Evolutionary conservation across 2,113 vertebrate genomes (phyloP), one percentile per base, ranked within the genome.

Genomic region (Etia nguti): DNA sequence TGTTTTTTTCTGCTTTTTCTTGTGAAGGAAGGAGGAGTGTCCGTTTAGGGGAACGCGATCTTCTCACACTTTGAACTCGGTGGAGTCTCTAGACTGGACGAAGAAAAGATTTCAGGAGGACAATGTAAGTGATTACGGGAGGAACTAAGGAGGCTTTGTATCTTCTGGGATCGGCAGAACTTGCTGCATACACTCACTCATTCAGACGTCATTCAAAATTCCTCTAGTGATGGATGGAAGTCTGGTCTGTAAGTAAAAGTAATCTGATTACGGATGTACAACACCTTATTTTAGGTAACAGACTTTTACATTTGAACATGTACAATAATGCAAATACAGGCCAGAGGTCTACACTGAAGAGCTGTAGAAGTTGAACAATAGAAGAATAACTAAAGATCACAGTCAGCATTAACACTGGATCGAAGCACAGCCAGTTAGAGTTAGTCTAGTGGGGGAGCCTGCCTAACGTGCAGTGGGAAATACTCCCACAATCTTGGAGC

Each of bases 101-200:
- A 18, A 46, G 34, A 54, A 56, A 24, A 55, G 55, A n/a, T n/a
- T 10, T 55, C 6, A 59, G 38, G 4, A 10, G 10, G n/a, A 93
- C 54, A 88, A 93, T 92, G 93, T 93, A 7, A 91, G 93, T 85
- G 83, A 85, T 5, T 41, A 26, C 4, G 12, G 4, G 13, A 87
- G 80, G 81, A 90, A 88, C 90, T 46, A 10, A 87, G 80, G 86
- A 89, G 90, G 90, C 34, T 41, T 6, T 54, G 34, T 34, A 13
- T 41, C 36, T 48, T 10, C 50, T 54, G 79, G 65, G 50, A 52
- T 10, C 26, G 70, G 79, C 50, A 20, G 18, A 52, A 16, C 56
- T 24, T 41, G 65, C 36, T 70, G 1, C 31, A 0, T 0, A 34
- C 36, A 43, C 62, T 13, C 36, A 41, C 20, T 41, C 62, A 0